These are phyloP conservation scores for Crotalus tigris DNA, from an alignment of 2,113 vertebrate species.

Conservation along the genomic window DNA sequence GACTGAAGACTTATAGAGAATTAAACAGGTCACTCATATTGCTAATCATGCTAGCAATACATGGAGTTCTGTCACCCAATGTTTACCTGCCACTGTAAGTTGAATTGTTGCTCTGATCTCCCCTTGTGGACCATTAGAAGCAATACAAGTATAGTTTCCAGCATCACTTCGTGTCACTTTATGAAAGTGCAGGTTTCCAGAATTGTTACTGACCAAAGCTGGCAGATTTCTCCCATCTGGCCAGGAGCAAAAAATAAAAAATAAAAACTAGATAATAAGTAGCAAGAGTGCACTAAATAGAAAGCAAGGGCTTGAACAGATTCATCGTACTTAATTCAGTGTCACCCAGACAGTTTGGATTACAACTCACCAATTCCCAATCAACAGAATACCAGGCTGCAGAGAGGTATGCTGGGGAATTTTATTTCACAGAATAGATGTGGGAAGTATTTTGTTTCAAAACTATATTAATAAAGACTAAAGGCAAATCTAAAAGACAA, in stretches of 20 bases:
- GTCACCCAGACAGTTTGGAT: not conserved
- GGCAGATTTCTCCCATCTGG: slow-evolving; percentile 87
- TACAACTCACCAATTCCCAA: not conserved
- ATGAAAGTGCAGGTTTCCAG: slow-evolving; percentile 83
- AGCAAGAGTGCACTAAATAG: not conserved
- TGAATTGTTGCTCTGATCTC: slow-evolving; percentile 87
- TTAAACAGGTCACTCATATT: not conserved
- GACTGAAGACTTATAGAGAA: not conserved
- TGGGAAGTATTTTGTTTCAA: not conserved
- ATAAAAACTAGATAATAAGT: rapidly evolving
- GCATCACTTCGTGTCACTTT: slow-evolving; percentile 86
- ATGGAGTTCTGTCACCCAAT: not conserved
- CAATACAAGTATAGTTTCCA: slow-evolving; percentile 91
- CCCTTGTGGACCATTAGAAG: slow-evolving; percentile 89
- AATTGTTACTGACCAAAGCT: slow-evolving; percentile 76
- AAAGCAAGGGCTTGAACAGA: not conserved
- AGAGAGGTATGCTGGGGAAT: not conserved
- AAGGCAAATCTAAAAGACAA: not conserved
- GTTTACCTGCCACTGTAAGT: slow-evolving; percentile 88
- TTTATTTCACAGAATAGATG: not conserved
- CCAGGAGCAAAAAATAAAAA: slow-evolving; percentile 13
- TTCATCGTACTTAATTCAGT: not conserved
- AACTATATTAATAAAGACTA: not conserved
- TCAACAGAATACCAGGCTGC: not conserved
- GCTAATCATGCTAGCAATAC: not conserved